phyloP scores from a whole-genome alignment of 2,888 invertebrate species.

The Urechis unicinctus region DNA sequence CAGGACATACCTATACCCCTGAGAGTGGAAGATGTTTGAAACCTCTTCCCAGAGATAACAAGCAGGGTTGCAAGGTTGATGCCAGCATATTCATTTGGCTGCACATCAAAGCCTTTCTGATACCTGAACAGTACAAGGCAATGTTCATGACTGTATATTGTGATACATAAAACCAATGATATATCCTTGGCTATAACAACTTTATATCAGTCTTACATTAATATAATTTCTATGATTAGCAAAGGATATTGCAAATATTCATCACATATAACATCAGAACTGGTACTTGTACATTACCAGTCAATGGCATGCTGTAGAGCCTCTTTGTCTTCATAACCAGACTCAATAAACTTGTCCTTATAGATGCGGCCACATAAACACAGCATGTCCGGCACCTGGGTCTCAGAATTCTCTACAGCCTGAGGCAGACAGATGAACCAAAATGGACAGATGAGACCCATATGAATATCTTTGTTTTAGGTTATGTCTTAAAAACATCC shows the following conservation, averaged over 20 bases:
- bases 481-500: too few relatives aligned
- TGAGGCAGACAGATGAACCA: slow-evolving; percentile 15
- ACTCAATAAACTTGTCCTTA: slow-evolving; percentile 85
- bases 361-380: slow-evolving; percentile 97
- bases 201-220: not conserved
- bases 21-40: slow-evolving; percentile 58
- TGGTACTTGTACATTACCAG: slow-evolving; percentile 62
- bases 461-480: not conserved
- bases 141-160: not conserved
- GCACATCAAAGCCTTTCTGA: slow-evolving; percentile 88
- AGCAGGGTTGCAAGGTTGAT: slow-evolving; percentile 95
- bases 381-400: slow-evolving; percentile 92
- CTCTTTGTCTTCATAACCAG: slow-evolving; percentile 79
- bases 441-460: not conserved
- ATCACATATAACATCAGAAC: too few relatives aligned
- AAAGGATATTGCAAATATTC: not conserved
- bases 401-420: slow-evolving; percentile 79
- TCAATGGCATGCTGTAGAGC: slow-evolving; percentile 87
- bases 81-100: slow-evolving; percentile 98
- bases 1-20: slow-evolving; percentile 61
- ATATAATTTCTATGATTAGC: not conserved
- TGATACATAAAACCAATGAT: not conserved
- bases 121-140: slow-evolving; percentile 55
- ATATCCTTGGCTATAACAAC: too few relatives aligned
- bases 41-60: slow-evolving; percentile 93